phyloP scores from a whole-genome alignment of 2,888 invertebrate species.

The Parasteatoda lunata region DNA sequence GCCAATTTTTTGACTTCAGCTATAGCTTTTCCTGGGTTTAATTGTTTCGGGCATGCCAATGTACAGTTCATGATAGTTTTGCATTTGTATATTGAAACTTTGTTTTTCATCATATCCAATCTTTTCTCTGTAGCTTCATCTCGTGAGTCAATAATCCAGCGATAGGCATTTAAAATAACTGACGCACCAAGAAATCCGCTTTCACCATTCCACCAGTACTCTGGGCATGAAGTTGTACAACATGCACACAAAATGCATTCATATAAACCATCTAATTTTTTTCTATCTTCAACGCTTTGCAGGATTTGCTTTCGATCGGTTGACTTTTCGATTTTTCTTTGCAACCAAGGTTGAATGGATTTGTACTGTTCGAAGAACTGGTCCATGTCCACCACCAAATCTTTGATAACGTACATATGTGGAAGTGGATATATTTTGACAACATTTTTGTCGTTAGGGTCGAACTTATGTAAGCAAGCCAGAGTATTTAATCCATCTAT shows the following conservation, averaged over 20 bases:
- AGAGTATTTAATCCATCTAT: conserved; percentile 97
- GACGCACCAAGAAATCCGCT: conserved; percentile 98
- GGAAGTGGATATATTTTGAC: conserved; percentile 95
- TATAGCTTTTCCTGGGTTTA: conserved; percentile 96
- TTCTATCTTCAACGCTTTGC: conserved; percentile 92
- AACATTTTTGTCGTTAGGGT: conserved; percentile 83
- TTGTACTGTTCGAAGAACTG: conserved; percentile 97
- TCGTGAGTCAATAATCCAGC: conserved; percentile 98
- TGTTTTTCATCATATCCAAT: conserved; percentile 87
- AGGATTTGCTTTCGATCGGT: conserved; percentile 86
- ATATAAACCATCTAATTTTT: conserved; percentile 95
- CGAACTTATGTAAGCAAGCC: conserved; percentile 96
- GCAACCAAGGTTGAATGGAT: conserved; percentile 96
- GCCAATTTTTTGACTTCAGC: conserved; percentile 96
- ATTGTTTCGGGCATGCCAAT: conserved; percentile 94
- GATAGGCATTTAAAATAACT: conserved; percentile 98
- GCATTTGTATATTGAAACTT: conserved; percentile 94
- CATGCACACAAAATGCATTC: conserved; percentile 99
- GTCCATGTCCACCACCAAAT: conserved; percentile 93
- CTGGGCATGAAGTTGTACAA: conserved; percentile 97
- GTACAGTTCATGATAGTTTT: conserved; percentile 99
- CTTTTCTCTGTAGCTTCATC: conserved; percentile 87
- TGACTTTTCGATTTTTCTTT: conserved; percentile 81
- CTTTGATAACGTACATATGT: conserved; percentile 99
- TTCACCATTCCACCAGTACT: conserved; percentile 99